Conservation (phyloP, 2,888 invertebrate species). For the Zelleria hepariella region DNA sequence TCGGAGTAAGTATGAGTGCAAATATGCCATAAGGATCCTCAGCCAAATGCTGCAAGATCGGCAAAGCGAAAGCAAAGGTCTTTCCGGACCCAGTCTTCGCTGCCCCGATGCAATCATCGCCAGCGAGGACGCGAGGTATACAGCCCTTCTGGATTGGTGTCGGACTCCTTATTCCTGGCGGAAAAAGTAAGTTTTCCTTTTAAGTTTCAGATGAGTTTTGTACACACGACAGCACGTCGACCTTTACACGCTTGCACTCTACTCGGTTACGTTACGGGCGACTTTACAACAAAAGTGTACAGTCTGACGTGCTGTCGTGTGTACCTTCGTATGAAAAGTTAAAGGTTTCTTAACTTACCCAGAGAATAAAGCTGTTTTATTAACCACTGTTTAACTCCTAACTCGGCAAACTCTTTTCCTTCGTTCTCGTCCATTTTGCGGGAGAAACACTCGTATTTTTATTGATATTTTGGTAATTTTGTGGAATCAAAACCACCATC, state of each 20-base stretch:
- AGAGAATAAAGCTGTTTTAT: constrained; percentile 78
- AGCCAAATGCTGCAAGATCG: constrained; percentile 90
- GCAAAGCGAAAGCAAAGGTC: constrained; percentile 97
- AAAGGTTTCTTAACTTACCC: constrained; percentile 69
- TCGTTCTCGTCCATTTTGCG: constrained; percentile 45
- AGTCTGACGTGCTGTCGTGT: too few relatives aligned
- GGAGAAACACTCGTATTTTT: neutral
- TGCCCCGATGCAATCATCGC: constrained; percentile 93
- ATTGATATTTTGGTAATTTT: neutral
- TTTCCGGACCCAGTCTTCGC: constrained; percentile 99
- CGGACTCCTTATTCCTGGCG: constrained; percentile 80
- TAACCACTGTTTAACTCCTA: constrained; percentile 81
- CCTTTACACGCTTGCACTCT: too few relatives aligned
- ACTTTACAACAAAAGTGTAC: too few relatives aligned
- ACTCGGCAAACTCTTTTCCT: constrained; percentile 67
- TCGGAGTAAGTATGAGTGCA: constrained; percentile 95
- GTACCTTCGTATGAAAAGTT: too few relatives aligned
- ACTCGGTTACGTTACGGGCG: too few relatives aligned
- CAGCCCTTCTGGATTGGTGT: constrained; percentile 88
- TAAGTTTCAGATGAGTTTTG: constrained; percentile 3
- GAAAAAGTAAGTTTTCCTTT: neutral
- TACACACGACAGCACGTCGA: too few relatives aligned
- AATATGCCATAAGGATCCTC: constrained; percentile 97
- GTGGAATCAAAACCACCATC: too few relatives aligned
- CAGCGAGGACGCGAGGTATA: constrained; percentile 82